Evolutionary conservation across 2,888 invertebrate species (phyloP).

Genomic region (Ommatoiulus sabulosus): DNA sequence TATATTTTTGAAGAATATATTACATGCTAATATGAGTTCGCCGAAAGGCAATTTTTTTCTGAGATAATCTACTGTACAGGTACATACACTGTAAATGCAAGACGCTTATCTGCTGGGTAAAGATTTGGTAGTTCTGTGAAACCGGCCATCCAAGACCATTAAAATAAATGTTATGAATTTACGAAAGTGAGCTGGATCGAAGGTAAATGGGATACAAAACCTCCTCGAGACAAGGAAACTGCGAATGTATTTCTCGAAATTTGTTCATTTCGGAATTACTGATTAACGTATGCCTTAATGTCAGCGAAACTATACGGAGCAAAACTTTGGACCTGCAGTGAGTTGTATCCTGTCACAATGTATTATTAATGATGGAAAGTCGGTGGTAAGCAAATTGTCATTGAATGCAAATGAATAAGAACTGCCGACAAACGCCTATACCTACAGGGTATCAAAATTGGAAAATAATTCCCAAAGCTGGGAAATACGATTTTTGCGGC

Average conservation of each 20-base stretch:
- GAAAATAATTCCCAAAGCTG: background rate
- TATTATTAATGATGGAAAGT: too few relatives aligned
- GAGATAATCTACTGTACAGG: background rate
- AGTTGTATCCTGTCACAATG: background rate
- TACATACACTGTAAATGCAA: background rate
- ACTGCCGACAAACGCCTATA: background rate
- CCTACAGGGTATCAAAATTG: background rate
- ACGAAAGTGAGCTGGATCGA: background rate
- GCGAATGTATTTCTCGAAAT: background rate
- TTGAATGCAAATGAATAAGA: slow-evolving; percentile 7
- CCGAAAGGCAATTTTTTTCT: too few relatives aligned
- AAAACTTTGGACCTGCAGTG: background rate
- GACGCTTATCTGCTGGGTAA: background rate
- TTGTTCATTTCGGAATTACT: background rate
- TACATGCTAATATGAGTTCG: too few relatives aligned
- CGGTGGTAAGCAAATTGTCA: background rate
- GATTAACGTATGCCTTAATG: background rate
- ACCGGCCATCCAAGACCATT: background rate
- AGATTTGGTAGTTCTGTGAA: background rate
- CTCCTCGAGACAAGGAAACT: background rate
- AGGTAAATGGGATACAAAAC: background rate
- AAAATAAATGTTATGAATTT: background rate
- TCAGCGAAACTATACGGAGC: too few relatives aligned
- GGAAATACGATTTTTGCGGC: background rate
- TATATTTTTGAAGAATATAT: too few relatives aligned